A percentile compares a stretch with the other conserved stretches of the same genome.
Conservation (phyloP, 2,888 invertebrate species). For the Xanthorhoe designata region DNA sequence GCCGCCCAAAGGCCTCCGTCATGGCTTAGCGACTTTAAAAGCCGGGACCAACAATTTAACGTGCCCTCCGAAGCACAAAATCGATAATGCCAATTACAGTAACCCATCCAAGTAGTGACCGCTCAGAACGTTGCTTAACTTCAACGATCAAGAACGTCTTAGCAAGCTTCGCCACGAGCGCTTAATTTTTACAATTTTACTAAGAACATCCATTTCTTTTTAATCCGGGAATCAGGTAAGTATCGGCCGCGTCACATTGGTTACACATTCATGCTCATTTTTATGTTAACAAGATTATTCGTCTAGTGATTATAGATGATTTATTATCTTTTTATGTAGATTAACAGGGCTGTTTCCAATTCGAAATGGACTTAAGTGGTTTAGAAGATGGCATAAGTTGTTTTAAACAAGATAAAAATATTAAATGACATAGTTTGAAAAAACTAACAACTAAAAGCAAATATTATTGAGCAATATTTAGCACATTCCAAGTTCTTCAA, state of each 20-base stretch:
- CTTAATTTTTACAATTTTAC: background rate
- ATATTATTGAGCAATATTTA: background rate
- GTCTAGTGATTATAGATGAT: slow-evolving; percentile 38
- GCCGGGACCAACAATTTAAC: too few relatives aligned
- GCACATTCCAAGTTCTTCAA: background rate
- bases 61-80: too few relatives aligned
- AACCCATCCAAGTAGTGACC: too few relatives aligned
- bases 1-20: too few relatives aligned
- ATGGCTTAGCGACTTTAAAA: too few relatives aligned
- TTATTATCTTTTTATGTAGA: slow-evolving; percentile 36
- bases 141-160: too few relatives aligned
- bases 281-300: slow-evolving; percentile 41
- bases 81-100: too few relatives aligned
- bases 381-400: background rate
- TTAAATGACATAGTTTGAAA: background rate
- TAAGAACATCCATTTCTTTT: background rate
- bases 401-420: background rate
- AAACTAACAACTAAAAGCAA: background rate
- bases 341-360: slow-evolving; percentile 22
- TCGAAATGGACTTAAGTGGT: slow-evolving; percentile 9
- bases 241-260: slow-evolving; percentile 26
- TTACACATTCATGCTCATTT: slow-evolving; percentile 39
- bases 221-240: slow-evolving; percentile 1
- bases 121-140: too few relatives aligned
- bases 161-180: too few relatives aligned